phyloP scores from a whole-genome alignment of 2,888 invertebrate genomes.

The Anodontia alba region DNA sequence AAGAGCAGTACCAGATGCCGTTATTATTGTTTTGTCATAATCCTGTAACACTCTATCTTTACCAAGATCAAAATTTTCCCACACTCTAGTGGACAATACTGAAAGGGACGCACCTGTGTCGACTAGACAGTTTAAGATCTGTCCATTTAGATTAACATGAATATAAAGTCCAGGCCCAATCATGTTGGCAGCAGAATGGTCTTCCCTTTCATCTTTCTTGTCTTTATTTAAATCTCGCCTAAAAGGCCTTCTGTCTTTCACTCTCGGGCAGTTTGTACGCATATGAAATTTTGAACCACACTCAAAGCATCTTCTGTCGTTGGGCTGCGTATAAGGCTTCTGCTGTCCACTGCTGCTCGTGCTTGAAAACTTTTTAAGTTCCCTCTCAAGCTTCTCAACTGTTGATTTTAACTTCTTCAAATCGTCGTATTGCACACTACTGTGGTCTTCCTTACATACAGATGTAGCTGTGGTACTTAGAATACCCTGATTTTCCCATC shows the following conservation, averaged over 20 bases:
- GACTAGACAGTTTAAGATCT: not conserved
- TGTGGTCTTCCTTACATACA: not conserved
- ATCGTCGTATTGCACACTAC: not conserved
- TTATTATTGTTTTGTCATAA: slow-evolving; percentile 17
- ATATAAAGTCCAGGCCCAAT: not conserved
- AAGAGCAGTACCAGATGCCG: slow-evolving; percentile 24
- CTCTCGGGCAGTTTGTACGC: not conserved
- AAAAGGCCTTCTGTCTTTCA: not conserved
- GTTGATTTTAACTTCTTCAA: not conserved
- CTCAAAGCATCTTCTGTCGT: not conserved
- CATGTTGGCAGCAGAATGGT: not conserved
- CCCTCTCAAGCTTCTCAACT: not conserved
- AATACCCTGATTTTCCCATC: not conserved
- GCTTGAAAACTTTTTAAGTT: not conserved
- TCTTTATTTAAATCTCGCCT: not conserved
- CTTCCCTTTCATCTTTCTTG: not conserved
- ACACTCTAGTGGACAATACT: slow-evolving; percentile 19
- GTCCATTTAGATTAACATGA: not conserved
- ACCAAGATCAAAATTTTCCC: not conserved
- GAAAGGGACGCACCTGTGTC: slow-evolving; percentile 27
- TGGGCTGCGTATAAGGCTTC: not conserved
- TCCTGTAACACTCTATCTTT: not conserved
- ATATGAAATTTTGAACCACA: slow-evolving; percentile 9
- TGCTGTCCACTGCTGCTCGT: not conserved
- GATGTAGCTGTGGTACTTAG: not conserved